Base-by-base conservation (phyloP, 2,113 vertebrate genomes). In the Eolophus roseicapilla region DNA sequence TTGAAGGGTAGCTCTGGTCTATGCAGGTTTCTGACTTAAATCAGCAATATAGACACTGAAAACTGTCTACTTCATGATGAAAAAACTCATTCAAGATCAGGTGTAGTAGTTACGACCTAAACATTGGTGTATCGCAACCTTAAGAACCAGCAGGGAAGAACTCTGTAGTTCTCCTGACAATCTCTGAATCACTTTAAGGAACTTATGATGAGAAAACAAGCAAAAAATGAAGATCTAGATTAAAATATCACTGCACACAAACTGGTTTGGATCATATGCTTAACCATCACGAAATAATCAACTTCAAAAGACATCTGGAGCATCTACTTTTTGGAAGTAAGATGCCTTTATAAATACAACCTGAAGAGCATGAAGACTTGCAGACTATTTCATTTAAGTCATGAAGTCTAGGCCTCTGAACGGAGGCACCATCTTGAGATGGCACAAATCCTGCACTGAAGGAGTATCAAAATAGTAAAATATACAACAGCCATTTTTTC, bases 381-480 rank as follows among this genome's bases (percentile, higher is more conserved):
- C 21, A 69, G 5, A 47, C 8, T 12, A 29, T 8, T 64, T 44
- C 44, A 29, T 28, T 49, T 9, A n/a, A 49, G 47, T 31, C n/a
- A 69, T 8, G 6, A 41, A 70, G 7, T 19, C 39, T 25, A 83
- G 24, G 14, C 19, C 37, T 76, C 24, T 47, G 19, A 59, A 55
- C 29, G 29, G 31, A 67, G 33, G 50, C 41, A 88, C 9, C 37
- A 12, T 14, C n/a, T 67, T 41, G 43, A 50, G 41, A 69, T 2
- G 1, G 10, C 7, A n/a, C 1, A 10, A 8, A 5, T 6, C 6
- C 33, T 43, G 20, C 23, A 19, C 8, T 20, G 16, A 43, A 65
- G n/a, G 35, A 43, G 31, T 17, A 37, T 12, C 55, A 16, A 68
- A 27, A 50, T 7, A 67, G 13, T 37, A n/a, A 43, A 41, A 65